Base-by-base conservation (phyloP, 2,113 vertebrate species). In the Synodontis membranacea region DNA sequence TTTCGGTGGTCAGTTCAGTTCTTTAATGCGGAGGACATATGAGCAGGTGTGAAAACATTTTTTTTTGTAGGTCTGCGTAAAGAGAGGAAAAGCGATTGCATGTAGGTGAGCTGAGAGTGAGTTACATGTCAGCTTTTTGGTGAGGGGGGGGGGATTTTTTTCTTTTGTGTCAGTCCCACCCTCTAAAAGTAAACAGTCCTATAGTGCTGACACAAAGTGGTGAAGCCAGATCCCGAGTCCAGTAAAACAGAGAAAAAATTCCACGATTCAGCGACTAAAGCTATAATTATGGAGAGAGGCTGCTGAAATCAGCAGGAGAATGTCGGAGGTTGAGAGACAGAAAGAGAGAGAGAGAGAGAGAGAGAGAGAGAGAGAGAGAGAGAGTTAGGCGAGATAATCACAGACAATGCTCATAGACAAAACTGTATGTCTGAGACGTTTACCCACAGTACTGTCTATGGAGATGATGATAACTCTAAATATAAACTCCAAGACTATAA, bases 281-380 rank as follows among this genome's bases (percentile, higher is more conserved):
- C 90, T 90, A 87, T 94, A 94, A 95, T 95, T 94, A 95, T 93
- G 93, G 93, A 93, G 93, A 81, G 89, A 91, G 91, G 94, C 92
- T 94, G 94, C 94, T 95, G 94, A 94, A 93, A 93, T 95, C 94
- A 93, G 94, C 93, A 94, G 91, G 93, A 91, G 91, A 92, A 93
- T 54, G 85, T 70, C 19, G 79, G 84, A 85, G 88, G 48, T 64
- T 75, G 28, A 80, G 79, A 79, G 62, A 79, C 80, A 50, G 82
- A 46, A 56, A 76, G 56, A 25, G 68, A 54, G 54, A 62, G 83
- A 84, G 52, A 84, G 48, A 76, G 66, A 76, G 82, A 46, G 84
- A 48, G 60, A 80, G 42, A 48, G 64, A 54, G 86, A 52, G 75
- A 74, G 54, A 28, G 75, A 62, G 54, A 28, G 76, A 64, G 60